Base-by-base conservation (phyloP, 2,888 invertebrate species). In the Acrobasis suavella region DNA sequence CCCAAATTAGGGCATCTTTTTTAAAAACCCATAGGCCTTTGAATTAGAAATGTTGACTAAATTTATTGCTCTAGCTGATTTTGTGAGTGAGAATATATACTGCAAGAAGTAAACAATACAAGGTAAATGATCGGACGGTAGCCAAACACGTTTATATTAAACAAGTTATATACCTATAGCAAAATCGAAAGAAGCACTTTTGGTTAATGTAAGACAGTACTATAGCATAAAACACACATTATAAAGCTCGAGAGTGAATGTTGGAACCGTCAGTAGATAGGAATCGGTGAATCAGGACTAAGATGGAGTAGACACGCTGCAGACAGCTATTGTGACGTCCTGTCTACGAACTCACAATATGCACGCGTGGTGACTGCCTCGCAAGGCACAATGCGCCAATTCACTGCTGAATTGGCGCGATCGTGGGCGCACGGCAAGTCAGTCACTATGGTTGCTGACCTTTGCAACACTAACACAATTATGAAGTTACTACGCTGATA, bases 291-390 rank as follows among this genome's bases (percentile, higher is more conserved):
- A 76, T 84, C 81, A 82, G 82, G 66, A 65, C 59, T 63, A 62
- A 56, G 55, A 50, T 80, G 71, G 22, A 82, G 85, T 75, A 91
- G 91, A 91, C 91, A 77, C 74, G 70, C 74, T 78, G 84, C 84
- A 91, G 91, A 91, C 91, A 75, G 78, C 80, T 77, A 88, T 89
- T 90, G 86, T 91, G 88, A 89, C 89, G 87, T 81, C 70, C 69
- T 71, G 81, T 80, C 81, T 77, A 72, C 73, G 75, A 70, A 74
- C n/a, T n/a, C 75, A 81, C 81, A 80, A 79, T 77, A 80, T 81
- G 83, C 85, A 84, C 78, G 76, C 78, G 76, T 78, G 74, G 72
- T 69, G 69, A 80, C 82, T 80, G 77, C 80, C 81, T 78, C 81
- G 68, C 67, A 69, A 63, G 80, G 78, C 82, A 89, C 89, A 92